Evolutionary conservation across 2,113 vertebrate genomes (phyloP).

Genomic region (Peromyscus leucopus): DNA sequence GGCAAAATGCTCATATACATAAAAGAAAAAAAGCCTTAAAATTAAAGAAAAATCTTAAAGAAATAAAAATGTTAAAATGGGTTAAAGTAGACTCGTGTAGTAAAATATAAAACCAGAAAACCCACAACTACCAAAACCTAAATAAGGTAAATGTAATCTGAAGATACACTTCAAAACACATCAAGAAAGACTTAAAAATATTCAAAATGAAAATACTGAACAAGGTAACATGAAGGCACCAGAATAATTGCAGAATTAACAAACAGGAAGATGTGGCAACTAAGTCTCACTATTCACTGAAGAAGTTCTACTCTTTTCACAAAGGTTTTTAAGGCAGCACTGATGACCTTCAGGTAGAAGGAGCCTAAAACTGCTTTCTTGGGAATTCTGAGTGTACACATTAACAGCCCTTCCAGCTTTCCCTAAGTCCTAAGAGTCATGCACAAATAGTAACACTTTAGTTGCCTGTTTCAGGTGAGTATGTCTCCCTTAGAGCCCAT

Average conservation of each 20-base stretch:
- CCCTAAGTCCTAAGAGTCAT: neutral
- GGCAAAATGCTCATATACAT: neutral
- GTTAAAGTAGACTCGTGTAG: neutral
- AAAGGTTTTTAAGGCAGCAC: neutral
- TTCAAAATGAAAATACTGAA: conserved; percentile 59
- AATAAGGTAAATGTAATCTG: conserved; percentile 52
- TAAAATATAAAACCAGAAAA: conserved; percentile 54
- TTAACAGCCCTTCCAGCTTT: neutral
- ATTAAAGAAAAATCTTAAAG: neutral
- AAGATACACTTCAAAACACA: conserved; percentile 17
- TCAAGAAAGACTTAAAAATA: conserved; percentile 54
- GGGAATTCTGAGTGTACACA: neutral
- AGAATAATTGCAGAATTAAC: neutral
- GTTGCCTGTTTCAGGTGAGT: neutral
- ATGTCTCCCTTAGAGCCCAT: neutral
- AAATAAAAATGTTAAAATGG: neutral
- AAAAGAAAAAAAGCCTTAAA: neutral
- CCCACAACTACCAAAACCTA: conserved; percentile 40
- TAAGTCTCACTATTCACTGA: conserved; percentile 1
- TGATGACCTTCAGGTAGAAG: neutral
- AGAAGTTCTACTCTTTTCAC: conserved; percentile 27
- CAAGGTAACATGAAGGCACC: neutral
- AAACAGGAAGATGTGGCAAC: neutral
- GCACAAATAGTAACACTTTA: neutral
- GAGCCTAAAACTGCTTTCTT: neutral